phyloP scores from a whole-genome alignment of 2,888 invertebrate species.

The Acleris cristana region DNA sequence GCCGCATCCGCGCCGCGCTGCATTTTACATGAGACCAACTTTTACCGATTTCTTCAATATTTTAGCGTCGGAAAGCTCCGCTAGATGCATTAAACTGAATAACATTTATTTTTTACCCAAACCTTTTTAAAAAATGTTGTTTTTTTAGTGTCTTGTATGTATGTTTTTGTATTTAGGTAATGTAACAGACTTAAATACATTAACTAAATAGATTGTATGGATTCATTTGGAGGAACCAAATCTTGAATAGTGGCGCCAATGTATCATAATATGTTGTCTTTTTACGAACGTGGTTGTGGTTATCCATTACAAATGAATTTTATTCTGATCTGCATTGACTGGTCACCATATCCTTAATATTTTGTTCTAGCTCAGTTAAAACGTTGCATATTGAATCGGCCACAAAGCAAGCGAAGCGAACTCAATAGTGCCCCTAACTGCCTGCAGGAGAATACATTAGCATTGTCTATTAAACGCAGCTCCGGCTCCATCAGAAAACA shows the following conservation, averaged over 20 bases:
- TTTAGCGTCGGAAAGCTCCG: slow-evolving; percentile 65
- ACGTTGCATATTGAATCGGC: slow-evolving; percentile 28
- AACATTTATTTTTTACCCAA: slow-evolving; percentile 37
- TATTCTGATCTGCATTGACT: not conserved
- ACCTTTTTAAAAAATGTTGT: slow-evolving; percentile 10
- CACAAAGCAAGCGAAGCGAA: slow-evolving; percentile 46
- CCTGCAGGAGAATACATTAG: slow-evolving; percentile 36
- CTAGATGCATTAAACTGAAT: slow-evolving; percentile 32
- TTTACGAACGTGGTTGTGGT: too few relatives aligned
- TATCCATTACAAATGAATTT: too few relatives aligned
- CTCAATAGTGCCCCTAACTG: slow-evolving; percentile 37
- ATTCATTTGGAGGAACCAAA: too few relatives aligned
- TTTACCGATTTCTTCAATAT: slow-evolving; percentile 76
- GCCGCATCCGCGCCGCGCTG: slow-evolving; percentile 58
- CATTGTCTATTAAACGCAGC: slow-evolving; percentile 42
- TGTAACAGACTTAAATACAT: too few relatives aligned
- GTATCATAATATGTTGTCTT: too few relatives aligned
- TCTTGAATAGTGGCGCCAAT: too few relatives aligned
- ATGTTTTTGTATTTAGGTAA: not conserved
- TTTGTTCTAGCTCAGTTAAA: slow-evolving; percentile 13
- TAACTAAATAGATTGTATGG: too few relatives aligned
- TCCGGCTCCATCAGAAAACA: slow-evolving; percentile 41
- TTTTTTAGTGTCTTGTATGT: not conserved
- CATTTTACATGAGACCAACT: slow-evolving; percentile 79
- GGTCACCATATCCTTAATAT: not conserved